Percentiles rank a stretch among this genome's conserved stretches.
These are phyloP conservation scores for Zosterops hypoxanthus DNA, from an alignment of 2,113 vertebrate species.

Conservation along the genomic window DNA sequence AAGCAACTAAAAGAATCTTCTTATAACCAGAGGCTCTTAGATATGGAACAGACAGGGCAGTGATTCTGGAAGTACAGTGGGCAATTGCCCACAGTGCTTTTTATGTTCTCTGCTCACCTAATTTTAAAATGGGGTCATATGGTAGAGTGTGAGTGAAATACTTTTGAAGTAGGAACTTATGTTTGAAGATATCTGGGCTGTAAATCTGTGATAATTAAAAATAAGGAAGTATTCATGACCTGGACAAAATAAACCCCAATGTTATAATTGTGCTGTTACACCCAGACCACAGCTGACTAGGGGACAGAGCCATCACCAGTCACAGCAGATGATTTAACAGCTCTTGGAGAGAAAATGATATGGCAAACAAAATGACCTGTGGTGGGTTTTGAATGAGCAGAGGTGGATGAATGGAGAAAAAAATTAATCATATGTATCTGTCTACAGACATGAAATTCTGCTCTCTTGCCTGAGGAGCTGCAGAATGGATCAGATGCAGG, in stretches of 20 bases:
- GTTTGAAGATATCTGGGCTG: background rate
- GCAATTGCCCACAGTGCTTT: background rate
- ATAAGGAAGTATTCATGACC: background rate
- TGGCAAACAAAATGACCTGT: background rate
- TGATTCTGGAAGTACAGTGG: background rate
- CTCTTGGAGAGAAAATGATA: background rate
- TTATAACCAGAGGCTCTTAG: background rate
- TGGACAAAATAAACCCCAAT: background rate
- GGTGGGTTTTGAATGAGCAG: background rate
- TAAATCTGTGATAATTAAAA: background rate
- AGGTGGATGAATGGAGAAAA: background rate
- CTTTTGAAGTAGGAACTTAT: background rate
- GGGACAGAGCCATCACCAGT: background rate
- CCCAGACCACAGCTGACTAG: background rate
- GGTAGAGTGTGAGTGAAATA: background rate
- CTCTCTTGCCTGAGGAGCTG: background rate
- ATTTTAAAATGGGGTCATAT: conserved; percentile 2
- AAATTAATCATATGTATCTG: background rate
- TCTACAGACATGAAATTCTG: background rate
- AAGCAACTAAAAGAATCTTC: background rate
- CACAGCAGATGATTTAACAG: background rate
- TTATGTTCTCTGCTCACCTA: background rate
- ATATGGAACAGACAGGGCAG: background rate
- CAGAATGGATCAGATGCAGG: background rate
- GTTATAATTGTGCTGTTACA: background rate